These are phyloP conservation scores for Molossus alvarezi DNA, from an alignment of 2,797 vertebrate genomes.

Conservation along the genomic window DNA sequence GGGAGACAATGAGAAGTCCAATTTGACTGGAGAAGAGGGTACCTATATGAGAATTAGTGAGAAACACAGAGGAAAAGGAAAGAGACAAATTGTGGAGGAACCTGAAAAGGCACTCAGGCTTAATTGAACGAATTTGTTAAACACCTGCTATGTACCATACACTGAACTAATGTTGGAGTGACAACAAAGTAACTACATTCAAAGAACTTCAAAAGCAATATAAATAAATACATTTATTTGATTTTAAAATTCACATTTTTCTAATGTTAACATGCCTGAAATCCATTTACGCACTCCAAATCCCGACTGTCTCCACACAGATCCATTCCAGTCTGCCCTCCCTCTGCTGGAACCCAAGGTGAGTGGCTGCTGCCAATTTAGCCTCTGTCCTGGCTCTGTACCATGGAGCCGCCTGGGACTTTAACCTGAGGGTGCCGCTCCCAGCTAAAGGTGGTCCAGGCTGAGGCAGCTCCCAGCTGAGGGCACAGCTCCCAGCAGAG, in stretches of 20 bases:
- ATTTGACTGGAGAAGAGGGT: background rate
- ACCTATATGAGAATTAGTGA: background rate
- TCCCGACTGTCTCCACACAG: no score
- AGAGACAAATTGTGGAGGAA: constrained; percentile 7
- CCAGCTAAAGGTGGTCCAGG: no score
- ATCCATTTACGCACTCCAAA: background rate
- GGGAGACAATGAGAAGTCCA: constrained; percentile 12
- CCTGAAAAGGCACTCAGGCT: background rate
- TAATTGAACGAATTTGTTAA: constrained; percentile 28
- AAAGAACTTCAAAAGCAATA: constrained; percentile 35
- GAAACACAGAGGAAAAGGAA: background rate
- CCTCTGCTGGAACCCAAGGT: no score
- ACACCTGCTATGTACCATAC: background rate
- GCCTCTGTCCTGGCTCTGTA: no score
- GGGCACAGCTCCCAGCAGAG: no score
- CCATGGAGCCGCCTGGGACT: no score
- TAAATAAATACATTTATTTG: constrained; percentile 34
- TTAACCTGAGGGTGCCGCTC: no score
- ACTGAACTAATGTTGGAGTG: background rate
- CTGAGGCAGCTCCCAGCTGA: no score
- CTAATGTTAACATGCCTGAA: constrained; percentile 32
- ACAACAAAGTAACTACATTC: background rate
- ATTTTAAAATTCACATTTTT: constrained; percentile 15
- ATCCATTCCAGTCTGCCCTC: no score
- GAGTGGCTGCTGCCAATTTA: no score